Evolutionary conservation across 2,797 vertebrate species (phyloP).

Genomic region (Enteromius fasciolatus): DNA sequence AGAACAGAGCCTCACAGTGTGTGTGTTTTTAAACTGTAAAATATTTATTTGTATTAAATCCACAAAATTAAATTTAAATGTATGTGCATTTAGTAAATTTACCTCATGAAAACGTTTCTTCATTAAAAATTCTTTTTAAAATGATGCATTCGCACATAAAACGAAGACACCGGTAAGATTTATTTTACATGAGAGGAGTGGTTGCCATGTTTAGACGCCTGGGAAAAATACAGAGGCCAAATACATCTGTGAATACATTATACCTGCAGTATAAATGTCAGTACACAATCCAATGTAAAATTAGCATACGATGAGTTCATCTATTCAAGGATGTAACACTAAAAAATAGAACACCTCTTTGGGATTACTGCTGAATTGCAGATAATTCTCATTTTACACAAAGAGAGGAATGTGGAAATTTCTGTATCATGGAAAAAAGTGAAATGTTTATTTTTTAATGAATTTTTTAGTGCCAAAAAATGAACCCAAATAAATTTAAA

Average conservation of each 20-base stretch:
- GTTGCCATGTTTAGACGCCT: neutral
- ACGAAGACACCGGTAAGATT: neutral
- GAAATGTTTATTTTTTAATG: no score
- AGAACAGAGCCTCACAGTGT: neutral
- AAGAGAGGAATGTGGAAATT: neutral
- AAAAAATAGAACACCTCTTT: neutral
- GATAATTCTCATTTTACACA: neutral
- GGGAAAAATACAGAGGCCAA: neutral
- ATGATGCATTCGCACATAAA: neutral
- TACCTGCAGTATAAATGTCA: neutral
- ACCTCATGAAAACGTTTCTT: neutral
- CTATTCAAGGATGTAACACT: neutral
- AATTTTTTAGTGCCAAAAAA: neutral
- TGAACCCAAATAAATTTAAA: no score
- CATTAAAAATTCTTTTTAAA: neutral
- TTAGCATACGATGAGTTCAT: neutral
- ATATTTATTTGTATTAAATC: neutral
- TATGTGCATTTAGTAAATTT: neutral
- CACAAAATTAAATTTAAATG: neutral
- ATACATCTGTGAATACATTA: neutral
- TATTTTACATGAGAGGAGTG: neutral
- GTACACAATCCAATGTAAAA: neutral
- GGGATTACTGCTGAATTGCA: neutral
- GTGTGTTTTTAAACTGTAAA: neutral
- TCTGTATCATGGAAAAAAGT: neutral